Conservation (phyloP, 1,140 invertebrate genomes). For the Drosophila guanche region DNA sequence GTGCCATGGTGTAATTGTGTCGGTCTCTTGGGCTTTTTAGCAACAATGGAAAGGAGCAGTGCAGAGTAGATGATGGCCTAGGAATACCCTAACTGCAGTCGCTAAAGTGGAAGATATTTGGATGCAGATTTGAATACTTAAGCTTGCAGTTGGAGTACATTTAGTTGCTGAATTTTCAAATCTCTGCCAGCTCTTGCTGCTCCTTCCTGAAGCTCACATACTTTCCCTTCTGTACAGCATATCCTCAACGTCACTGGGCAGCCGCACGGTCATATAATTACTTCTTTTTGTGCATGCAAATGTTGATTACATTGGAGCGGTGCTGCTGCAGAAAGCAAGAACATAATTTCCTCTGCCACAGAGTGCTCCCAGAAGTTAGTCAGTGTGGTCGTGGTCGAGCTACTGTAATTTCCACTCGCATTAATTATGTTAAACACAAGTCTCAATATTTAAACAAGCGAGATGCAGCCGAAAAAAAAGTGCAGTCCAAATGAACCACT, state of each 20-base stretch:
- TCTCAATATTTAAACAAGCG: constrained; percentile 77
- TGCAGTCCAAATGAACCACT: constrained; percentile 70
- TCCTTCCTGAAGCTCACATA: too few relatives aligned
- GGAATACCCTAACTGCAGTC: constrained; percentile 10
- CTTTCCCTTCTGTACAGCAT: constrained; percentile 4
- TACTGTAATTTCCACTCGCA: constrained; percentile 74
- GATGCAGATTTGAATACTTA: too few relatives aligned
- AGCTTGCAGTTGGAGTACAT: too few relatives aligned
- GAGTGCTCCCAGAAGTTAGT: neutral
- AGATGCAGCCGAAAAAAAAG: constrained; percentile 50
- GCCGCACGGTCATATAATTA: constrained; percentile 57
- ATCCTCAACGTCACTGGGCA: constrained; percentile 21
- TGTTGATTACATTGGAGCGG: constrained; percentile 59
- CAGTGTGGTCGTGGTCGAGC: constrained; percentile 18
- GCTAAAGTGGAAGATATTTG: neutral
- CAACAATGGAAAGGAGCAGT: constrained; percentile 9
- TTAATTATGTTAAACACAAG: constrained; percentile 79
- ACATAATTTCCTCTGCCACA: constrained; percentile 37
- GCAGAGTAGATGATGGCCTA: too few relatives aligned
- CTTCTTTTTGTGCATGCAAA: constrained; percentile 61
- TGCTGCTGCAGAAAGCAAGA: constrained; percentile 22
- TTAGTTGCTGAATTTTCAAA: too few relatives aligned
- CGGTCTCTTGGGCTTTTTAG: constrained; percentile 44
- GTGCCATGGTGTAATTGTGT: constrained; percentile 27
- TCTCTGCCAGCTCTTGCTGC: too few relatives aligned